These are phyloP conservation scores for Cheilosia impressa DNA, from an alignment of 2,888 invertebrate species.

Conservation along the genomic window DNA sequence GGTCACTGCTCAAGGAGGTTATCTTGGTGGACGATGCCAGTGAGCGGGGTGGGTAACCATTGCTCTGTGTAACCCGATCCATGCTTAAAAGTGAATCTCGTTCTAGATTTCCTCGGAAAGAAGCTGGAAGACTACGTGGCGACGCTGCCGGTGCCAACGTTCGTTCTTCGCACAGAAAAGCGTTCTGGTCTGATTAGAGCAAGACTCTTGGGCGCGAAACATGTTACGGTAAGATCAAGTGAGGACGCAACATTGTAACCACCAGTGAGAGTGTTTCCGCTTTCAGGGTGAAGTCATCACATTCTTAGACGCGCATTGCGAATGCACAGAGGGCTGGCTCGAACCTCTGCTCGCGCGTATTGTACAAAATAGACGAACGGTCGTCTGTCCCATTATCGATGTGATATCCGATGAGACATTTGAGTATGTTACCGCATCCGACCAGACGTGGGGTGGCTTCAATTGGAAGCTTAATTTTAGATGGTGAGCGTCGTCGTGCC, in stretches of 20 bases:
- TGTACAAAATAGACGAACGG: constrained; percentile 95
- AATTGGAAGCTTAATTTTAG: constrained; percentile 99
- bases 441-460: constrained; percentile 99
- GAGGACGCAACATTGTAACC: constrained; percentile 31
- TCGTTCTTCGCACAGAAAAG: constrained; percentile 94
- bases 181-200: constrained; percentile 98
- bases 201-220: constrained; percentile 95
- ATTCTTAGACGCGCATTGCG: constrained; percentile 84
- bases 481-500: constrained; percentile 88
- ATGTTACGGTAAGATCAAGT: constrained; percentile 91
- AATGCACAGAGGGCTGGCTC: constrained; percentile 96
- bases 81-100: constrained; percentile 54
- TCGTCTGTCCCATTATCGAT: constrained; percentile 99
- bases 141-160: constrained; percentile 92
- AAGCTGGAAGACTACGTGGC: constrained; percentile 95
- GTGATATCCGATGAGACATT: constrained; percentile 99
- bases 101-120: constrained; percentile 92
- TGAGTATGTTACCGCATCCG: constrained; percentile 99
- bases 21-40: constrained; percentile 99
- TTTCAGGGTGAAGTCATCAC: constrained; percentile 83
- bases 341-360: constrained; percentile 97
- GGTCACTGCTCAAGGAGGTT: constrained; percentile 94
- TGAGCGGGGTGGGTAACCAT: constrained; percentile 87
- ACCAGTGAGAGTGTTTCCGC: constrained; percentile 11
- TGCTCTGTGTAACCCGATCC: constrained; percentile 16